These are phyloP conservation scores for Aproaerema taeniolella DNA, from an alignment of 2,888 invertebrate species.

Conservation along the genomic window DNA sequence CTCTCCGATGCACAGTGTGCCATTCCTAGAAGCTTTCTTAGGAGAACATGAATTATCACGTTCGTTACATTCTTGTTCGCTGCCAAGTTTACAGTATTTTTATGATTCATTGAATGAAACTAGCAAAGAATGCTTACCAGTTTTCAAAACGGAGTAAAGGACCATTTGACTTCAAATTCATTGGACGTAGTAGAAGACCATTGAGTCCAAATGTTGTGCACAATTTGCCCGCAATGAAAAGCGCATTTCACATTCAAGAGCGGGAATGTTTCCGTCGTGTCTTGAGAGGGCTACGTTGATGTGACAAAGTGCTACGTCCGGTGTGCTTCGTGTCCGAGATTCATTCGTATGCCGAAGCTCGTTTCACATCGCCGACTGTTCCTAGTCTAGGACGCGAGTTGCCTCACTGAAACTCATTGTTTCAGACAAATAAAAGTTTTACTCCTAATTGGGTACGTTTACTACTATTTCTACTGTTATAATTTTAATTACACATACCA, in stretches of 20 bases:
- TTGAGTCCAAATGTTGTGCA: too few species aligned
- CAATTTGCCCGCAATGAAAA: too few species aligned
- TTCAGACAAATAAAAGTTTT: slow-evolving; percentile 39
- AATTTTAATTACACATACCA: too few species aligned
- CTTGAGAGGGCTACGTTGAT: slow-evolving; percentile 19
- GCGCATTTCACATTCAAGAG: slow-evolving; percentile 8
- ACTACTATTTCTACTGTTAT: slow-evolving; percentile 4
- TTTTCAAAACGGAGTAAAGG: too few species aligned
- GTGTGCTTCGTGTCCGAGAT: slow-evolving; percentile 18
- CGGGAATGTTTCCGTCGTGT: slow-evolving; percentile 18
- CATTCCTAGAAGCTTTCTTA: background rate
- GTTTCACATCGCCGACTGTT: slow-evolving; percentile 7
- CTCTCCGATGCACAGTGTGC: too few species aligned
- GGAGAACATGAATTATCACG: background rate
- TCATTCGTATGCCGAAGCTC: slow-evolving; percentile 16
- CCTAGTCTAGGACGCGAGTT: slow-evolving; percentile 8
- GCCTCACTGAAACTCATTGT: slow-evolving; percentile 37
- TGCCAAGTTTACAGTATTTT: too few species aligned
- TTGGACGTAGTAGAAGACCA: too few species aligned
- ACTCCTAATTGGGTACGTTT: slow-evolving; percentile 29
- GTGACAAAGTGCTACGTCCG: slow-evolving; percentile 27
- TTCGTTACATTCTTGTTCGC: background rate
- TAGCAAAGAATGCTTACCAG: too few species aligned
- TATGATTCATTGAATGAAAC: too few species aligned
- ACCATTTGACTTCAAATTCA: too few species aligned